Percentiles rank a stretch among this genome's conserved stretches.
phyloP scores from a whole-genome alignment of 37 sponge, comb jelly and placozoan species.

The Aplysina aerophoba region DNA sequence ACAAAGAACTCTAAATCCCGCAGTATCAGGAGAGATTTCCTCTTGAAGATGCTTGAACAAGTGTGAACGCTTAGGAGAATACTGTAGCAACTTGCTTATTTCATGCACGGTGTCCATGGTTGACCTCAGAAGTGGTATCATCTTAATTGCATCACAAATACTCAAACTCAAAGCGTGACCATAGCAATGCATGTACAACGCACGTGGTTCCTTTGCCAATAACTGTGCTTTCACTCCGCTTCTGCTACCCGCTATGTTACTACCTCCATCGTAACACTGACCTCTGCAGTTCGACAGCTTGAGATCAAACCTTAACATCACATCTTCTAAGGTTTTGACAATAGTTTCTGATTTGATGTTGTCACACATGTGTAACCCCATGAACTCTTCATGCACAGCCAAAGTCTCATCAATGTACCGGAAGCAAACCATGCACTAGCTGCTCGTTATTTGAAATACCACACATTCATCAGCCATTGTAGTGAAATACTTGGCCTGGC shows the following conservation, averaged over 20 bases:
- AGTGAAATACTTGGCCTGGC: slow-evolving; percentile 29
- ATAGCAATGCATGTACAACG: slow-evolving; percentile 31
- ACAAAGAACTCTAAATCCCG: slow-evolving; percentile 41
- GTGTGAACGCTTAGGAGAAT: slow-evolving; percentile 34
- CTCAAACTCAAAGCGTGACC: slow-evolving; percentile 36
- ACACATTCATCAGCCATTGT: slow-evolving; percentile 50
- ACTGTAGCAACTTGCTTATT: slow-evolving; percentile 48
- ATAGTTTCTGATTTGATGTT: slow-evolving; percentile 31
- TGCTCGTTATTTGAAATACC: slow-evolving; percentile 47
- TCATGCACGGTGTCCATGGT: slow-evolving; percentile 47
- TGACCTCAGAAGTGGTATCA: slow-evolving; percentile 33
- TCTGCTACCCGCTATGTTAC: slow-evolving; percentile 41
- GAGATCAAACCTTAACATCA: slow-evolving; percentile 37
- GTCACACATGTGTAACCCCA: slow-evolving; percentile 27
- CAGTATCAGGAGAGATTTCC: slow-evolving; percentile 32
- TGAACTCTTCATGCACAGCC: slow-evolving; percentile 50
- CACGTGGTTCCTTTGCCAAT: slow-evolving; percentile 39
- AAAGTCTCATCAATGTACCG: slow-evolving; percentile 40
- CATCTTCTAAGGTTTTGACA: slow-evolving; percentile 35
- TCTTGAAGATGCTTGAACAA: slow-evolving; percentile 22
- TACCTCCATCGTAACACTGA: slow-evolving; percentile 47
- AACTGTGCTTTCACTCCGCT: slow-evolving; percentile 34
- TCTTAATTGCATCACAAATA: slow-evolving; percentile 31
- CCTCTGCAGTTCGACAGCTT: slow-evolving; percentile 32
- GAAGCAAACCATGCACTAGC: slow-evolving; percentile 49